Base-by-base conservation (phyloP, 2,888 invertebrate genomes). In the Euphydryas editha region DNA sequence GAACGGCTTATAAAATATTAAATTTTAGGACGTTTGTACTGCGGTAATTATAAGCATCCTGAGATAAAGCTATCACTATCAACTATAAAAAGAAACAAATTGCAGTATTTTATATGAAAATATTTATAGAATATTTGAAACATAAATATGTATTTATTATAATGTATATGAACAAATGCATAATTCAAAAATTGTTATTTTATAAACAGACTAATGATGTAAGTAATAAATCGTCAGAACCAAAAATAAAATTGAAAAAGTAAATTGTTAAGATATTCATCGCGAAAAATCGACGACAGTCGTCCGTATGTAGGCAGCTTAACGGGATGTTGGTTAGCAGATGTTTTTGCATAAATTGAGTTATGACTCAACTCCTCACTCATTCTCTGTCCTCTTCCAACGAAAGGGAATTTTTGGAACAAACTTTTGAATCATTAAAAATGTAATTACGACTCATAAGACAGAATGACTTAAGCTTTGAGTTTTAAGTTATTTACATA, bases 341-440 rank as follows among this genome's bases (percentile, higher is more conserved):
- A 83, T 84, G 84, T 85, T 83, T 80, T 76, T 73, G 75, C 74
- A 75, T 75, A 79, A 78, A 78, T 78, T 78, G 76, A 78, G 74
- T 78, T 77, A 76, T 75, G 75, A 76, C 69, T 74, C 72, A 72
- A 73, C 70, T 70, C 62, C 65, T 73, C 75, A 67, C 69, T 71
- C 71, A 65, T 62, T 62, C 65, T 66, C 64, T 62, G 70, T 71
- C 72, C 73, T 72, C 73, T 71, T 63, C 49, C 57, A 57, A 59
- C 61, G 57, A 64, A 70, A 51, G 37, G 58, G 55, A 68, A 70
- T 73, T 73, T 71, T 70, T 68, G 69, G 72, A 71, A 72, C 72
- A 60, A 61, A 44, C n/a, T n/a, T 20, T 8, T 39, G 39, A 56
- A 39, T 24, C 46, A 24, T 24, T 49, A 20, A 21, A 46, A 13